Evolutionary conservation across 2,113 vertebrate genomes (phyloP).

Genomic region (Mirza zaza): DNA sequence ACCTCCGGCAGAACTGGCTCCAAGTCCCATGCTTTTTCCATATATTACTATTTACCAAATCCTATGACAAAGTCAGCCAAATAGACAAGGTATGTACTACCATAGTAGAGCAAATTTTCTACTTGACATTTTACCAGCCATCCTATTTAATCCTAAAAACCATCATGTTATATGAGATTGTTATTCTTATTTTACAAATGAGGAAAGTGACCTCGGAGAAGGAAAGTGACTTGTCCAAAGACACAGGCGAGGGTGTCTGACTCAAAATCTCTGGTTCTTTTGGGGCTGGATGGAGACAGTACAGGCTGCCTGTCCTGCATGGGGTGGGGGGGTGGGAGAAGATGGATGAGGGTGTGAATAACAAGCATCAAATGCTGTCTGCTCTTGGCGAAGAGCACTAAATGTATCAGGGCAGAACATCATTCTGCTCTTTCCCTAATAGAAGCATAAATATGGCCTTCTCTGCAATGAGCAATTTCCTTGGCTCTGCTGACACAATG

Average conservation of each 20-base stretch:
- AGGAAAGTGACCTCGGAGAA: background rate
- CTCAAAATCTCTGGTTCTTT: fast-evolving
- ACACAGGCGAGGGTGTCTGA: background rate
- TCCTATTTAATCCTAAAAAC: background rate
- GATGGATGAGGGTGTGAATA: no score
- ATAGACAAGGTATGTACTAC: background rate
- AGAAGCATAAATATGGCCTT: conserved; percentile 38
- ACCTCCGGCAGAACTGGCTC: background rate
- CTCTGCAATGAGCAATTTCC: conserved; percentile 20
- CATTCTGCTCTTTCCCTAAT: background rate
- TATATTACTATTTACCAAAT: background rate
- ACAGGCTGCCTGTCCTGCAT: fast-evolving
- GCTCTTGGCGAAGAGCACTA: background rate
- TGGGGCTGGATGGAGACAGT: fast-evolving
- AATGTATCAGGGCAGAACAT: background rate
- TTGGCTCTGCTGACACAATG: conserved; percentile 35
- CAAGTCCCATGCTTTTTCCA: background rate
- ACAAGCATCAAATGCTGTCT: background rate
- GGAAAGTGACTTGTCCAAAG: background rate
- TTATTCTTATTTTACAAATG: background rate
- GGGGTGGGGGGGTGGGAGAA: background rate
- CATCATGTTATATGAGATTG: background rate
- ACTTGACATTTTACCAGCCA: background rate
- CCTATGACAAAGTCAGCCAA: background rate
- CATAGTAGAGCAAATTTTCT: fast-evolving